A percentile compares a stretch with the other conserved stretches of the same genome.
Evolutionary conservation across 2,888 invertebrate species (phyloP).

Genomic region (Tineola bisselliella): DNA sequence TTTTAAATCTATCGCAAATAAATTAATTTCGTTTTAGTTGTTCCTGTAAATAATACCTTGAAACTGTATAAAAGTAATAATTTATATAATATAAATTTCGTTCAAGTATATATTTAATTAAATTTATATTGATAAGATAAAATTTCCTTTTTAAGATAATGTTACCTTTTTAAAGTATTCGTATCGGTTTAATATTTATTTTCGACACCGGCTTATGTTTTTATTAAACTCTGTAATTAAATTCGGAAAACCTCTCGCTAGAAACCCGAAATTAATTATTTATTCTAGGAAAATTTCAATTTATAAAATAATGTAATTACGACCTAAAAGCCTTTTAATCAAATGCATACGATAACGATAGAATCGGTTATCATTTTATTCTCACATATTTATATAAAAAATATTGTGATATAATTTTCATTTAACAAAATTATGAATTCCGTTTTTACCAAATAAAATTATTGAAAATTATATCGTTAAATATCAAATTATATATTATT

Average conservation of each 20-base stretch:
- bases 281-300: background rate
- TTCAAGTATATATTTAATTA: background rate
- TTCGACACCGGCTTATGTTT: background rate
- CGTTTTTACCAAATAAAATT: no score
- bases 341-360: background rate
- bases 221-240: constrained; percentile 9
- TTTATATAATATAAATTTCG: no score
- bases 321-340: background rate
- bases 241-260: constrained; percentile 1
- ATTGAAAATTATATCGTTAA: no score
- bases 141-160: background rate
- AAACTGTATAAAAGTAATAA: no score
- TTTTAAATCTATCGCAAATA: no score
- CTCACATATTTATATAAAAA: background rate
- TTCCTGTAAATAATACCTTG: no score
- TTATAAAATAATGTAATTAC: background rate
- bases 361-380: background rate
- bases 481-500: no score
- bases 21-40: no score
- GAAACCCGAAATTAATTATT: constrained; percentile 9
- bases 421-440: background rate
- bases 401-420: background rate
- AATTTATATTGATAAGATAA: background rate
- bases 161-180: background rate
- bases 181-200: background rate